Percentiles rank a stretch among this genome's conserved stretches.
These are phyloP conservation scores for Typhlomys cinereus DNA, from an alignment of 2,113 vertebrate species.

Conservation along the genomic window DNA sequence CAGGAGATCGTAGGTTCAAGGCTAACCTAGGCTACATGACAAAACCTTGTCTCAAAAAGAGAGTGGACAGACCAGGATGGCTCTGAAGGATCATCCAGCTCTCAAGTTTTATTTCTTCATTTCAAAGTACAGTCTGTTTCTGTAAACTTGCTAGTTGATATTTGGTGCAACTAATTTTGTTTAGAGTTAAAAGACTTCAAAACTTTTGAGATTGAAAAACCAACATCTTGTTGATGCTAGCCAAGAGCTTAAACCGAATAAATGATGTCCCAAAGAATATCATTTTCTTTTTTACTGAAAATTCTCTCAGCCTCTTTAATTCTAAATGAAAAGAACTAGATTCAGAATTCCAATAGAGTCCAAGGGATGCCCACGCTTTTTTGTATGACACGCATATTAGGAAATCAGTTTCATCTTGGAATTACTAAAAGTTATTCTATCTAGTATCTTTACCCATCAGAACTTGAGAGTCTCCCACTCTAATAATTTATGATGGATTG, in stretches of 20 bases:
- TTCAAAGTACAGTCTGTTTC: background rate
- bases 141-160: background rate
- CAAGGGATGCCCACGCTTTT: background rate
- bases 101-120: background rate
- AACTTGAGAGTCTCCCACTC: background rate
- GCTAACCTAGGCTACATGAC: background rate
- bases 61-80: background rate
- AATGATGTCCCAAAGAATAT: background rate
- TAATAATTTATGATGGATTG: background rate
- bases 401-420: background rate
- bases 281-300: background rate
- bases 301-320: background rate
- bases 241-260: slow-evolving; percentile 9
- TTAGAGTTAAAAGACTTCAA: background rate
- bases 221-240: slow-evolving; percentile 13
- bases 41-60: background rate
- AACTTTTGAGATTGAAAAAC: background rate
- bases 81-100: background rate
- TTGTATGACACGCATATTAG: background rate
- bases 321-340: slow-evolving; percentile 10
- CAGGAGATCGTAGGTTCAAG: background rate
- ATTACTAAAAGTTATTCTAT: background rate
- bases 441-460: background rate
- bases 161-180: slow-evolving; percentile 5
- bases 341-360: background rate